Percentiles rank a stretch among this genome's conserved stretches.
Conservation (phyloP, 2,797 vertebrate genomes). For the Girardinus metallicus region DNA sequence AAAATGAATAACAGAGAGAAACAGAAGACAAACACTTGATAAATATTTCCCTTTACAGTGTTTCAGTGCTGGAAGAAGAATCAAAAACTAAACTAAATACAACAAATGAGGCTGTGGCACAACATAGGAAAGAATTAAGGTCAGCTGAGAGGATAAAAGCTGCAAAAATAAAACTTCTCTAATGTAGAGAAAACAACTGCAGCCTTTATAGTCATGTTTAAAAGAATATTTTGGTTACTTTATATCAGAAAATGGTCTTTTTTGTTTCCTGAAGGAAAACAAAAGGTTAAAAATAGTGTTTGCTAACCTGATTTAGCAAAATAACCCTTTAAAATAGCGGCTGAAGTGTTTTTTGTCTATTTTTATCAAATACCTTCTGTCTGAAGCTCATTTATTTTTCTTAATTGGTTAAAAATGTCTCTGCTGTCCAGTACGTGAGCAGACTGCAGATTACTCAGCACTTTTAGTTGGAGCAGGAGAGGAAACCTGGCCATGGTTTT, state of each 20-base stretch:
- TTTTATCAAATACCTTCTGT: not conserved
- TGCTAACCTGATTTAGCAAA: not conserved
- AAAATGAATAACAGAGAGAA: constrained; percentile 6
- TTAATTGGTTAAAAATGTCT: not conserved
- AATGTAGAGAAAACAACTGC: constrained; percentile 65
- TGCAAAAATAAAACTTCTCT: constrained; percentile 61
- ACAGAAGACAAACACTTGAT: constrained; percentile 22
- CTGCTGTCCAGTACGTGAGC: not conserved
- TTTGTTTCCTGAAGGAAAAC: no score
- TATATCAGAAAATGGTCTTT: constrained; percentile 6
- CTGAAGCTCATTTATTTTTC: not conserved
- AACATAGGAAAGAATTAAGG: constrained; percentile 21
- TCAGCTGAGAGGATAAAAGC: constrained; percentile 38
- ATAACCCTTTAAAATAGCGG: not conserved
- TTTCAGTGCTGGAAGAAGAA: constrained; percentile 26
- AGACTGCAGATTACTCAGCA: not conserved
- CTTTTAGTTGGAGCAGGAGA: not conserved
- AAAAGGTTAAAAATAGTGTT: not conserved
- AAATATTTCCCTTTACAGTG: constrained; percentile 39
- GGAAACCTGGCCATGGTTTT: not conserved
- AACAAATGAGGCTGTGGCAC: constrained; percentile 27
- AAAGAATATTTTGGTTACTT: not conserved
- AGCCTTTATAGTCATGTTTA: not conserved
- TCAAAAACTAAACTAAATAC: constrained; percentile 9
- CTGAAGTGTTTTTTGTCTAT: not conserved